Percentiles rank a stretch among this genome's conserved stretches.
phyloP scores from a whole-genome alignment of 2,113 vertebrate genomes.

The Microcebus griseorufus region DNA sequence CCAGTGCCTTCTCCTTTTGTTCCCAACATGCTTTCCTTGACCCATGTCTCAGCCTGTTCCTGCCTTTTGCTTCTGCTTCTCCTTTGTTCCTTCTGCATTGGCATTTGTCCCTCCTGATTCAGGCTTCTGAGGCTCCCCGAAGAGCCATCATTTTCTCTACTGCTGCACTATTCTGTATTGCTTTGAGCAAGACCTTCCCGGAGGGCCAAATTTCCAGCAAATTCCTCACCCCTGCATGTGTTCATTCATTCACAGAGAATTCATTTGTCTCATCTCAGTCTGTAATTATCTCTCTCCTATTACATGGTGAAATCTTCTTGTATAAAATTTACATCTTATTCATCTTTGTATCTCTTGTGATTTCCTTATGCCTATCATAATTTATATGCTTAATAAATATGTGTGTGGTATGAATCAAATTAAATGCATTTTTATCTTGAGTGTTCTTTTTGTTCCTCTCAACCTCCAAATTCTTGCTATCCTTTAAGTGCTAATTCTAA shows the following conservation, averaged over 20 bases:
- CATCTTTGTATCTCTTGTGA: background rate
- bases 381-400: background rate
- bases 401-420: background rate
- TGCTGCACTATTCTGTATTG: background rate
- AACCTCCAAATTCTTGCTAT: background rate
- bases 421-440: constrained; percentile 1
- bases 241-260: background rate
- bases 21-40: accelerated
- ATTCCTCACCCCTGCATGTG: accelerated
- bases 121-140: background rate
- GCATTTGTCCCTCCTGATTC: background rate
- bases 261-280: background rate
- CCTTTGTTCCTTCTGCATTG: background rate
- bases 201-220: background rate
- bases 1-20: background rate
- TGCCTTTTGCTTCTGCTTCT: background rate
- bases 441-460: background rate
- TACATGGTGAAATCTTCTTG: background rate
- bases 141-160: background rate
- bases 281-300: background rate
- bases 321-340: background rate
- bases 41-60: too few relatives aligned
- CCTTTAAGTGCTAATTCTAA: background rate
- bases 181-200: background rate
- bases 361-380: background rate